Conservation (phyloP, 2,888 invertebrate species). For the Ectemnius continuus region DNA sequence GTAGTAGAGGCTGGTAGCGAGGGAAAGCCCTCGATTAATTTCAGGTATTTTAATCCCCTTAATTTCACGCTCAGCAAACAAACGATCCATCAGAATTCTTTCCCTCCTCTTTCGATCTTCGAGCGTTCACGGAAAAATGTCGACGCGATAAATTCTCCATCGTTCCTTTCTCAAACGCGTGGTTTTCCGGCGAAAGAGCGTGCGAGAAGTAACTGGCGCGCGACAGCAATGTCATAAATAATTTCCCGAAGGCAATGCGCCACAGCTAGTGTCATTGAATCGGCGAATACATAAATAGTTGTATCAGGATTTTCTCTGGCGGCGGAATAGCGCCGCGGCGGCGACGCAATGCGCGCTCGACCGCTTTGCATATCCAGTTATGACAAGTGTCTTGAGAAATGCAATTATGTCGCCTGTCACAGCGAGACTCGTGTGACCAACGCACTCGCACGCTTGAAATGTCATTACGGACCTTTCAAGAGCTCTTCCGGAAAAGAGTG, state of each 20-base stretch:
- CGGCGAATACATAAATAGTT: neutral
- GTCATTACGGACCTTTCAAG: too few species aligned
- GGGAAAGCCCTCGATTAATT: constrained; percentile 35
- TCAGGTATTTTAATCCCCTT: constrained; percentile 5
- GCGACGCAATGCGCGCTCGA: neutral
- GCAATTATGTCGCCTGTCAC: constrained; percentile 2
- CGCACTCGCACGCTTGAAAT: too few species aligned
- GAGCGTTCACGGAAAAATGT: neutral
- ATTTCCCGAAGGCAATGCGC: neutral
- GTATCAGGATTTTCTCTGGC: neutral
- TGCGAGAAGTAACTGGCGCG: neutral
- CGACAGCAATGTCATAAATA: constrained; percentile 4
- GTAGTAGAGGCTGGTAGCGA: constrained; percentile 11
- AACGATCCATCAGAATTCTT: neutral
- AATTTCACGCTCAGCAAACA: constrained; percentile 14
- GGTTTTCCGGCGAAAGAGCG: neutral
- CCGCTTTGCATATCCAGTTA: neutral
- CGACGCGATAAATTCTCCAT: constrained; percentile 1
- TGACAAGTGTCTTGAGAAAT: neutral
- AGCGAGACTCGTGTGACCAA: neutral
- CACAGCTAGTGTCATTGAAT: neutral
- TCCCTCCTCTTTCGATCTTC: neutral
- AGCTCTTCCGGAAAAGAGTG: too few species aligned
- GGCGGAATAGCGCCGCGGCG: neutral
- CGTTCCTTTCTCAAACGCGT: too few species aligned